A percentile compares a stretch with the other conserved stretches of the same genome.
Conservation (phyloP, 2,888 invertebrate species). For the Leptopterna dolabrata region DNA sequence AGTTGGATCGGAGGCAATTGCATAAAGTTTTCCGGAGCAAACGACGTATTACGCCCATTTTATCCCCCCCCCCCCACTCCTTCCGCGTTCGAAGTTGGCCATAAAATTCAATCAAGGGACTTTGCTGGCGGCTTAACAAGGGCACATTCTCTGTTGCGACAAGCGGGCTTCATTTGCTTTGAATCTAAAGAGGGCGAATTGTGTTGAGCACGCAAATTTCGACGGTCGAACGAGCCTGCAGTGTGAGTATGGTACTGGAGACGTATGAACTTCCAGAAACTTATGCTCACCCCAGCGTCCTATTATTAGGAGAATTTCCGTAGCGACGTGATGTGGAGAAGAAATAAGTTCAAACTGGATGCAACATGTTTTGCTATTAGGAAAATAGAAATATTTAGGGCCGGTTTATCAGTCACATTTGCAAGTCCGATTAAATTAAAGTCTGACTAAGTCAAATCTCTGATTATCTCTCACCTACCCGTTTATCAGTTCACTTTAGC, state of each 20-base stretch:
- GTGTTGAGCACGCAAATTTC: background rate
- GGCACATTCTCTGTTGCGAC: slow-evolving; percentile 6
- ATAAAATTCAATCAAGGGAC: slow-evolving; percentile 27
- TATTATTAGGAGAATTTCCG: no score
- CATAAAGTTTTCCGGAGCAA: background rate
- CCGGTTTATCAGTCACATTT: no score
- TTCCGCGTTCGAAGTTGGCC: background rate
- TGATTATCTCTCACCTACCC: no score
- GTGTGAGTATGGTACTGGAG: background rate
- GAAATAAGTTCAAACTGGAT: no score
- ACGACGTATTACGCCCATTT: background rate
- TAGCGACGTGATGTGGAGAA: no score
- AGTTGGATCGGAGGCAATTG: slow-evolving; percentile 7
- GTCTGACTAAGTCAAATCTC: no score
- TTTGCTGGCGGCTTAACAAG: background rate
- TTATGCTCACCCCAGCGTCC: no score
- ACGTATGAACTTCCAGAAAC: no score
- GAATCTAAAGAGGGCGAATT: background rate
- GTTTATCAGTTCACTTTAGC: no score
- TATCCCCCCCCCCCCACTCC: background rate
- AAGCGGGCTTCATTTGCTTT: slow-evolving; percentile 15
- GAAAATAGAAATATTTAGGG: no score
- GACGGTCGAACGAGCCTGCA: background rate
- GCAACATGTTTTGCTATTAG: no score
- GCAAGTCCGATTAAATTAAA: no score